Evolutionary conservation across 1,140 invertebrate genomes (phyloP).

Genomic region (Ips nitidus): DNA sequence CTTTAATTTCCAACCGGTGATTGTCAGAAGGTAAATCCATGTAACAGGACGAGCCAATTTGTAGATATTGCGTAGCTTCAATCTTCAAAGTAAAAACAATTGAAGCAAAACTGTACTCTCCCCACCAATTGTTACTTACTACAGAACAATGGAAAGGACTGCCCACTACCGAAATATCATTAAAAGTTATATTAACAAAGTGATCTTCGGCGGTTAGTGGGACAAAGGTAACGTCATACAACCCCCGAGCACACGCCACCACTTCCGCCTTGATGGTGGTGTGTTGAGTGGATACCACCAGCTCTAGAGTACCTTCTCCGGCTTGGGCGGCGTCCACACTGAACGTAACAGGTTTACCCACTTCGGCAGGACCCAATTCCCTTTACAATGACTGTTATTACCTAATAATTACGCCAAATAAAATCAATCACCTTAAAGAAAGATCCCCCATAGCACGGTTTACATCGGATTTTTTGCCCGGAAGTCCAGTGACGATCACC

Average conservation of each 20-base stretch:
- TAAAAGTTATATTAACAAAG: constrained; percentile 95
- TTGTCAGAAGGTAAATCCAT: constrained; percentile 55
- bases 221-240: constrained; percentile 96
- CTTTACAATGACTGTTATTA: constrained; percentile 25
- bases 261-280: constrained; percentile 82
- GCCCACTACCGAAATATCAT: constrained; percentile 89
- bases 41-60: constrained; percentile 57
- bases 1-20: constrained; percentile 49
- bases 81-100: constrained; percentile 35
- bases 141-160: constrained; percentile 80
- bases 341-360: constrained; percentile 85
- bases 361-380: constrained; percentile 61
- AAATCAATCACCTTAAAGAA: constrained; percentile 47
- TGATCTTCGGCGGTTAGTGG: constrained; percentile 88
- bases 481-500: constrained; percentile 74
- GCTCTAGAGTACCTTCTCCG: constrained; percentile 92
- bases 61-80: constrained; percentile 55
- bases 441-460: constrained; percentile 56
- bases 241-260: constrained; percentile 83
- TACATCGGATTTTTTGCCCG: constrained; percentile 55
- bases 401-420: neutral
- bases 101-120: too few species aligned
- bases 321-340: constrained; percentile 94
- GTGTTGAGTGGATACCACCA: constrained; percentile 89
- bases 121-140: constrained; percentile 14